Conservation (phyloP, 2,888 invertebrate species). For the Hymenopus coronatus region DNA sequence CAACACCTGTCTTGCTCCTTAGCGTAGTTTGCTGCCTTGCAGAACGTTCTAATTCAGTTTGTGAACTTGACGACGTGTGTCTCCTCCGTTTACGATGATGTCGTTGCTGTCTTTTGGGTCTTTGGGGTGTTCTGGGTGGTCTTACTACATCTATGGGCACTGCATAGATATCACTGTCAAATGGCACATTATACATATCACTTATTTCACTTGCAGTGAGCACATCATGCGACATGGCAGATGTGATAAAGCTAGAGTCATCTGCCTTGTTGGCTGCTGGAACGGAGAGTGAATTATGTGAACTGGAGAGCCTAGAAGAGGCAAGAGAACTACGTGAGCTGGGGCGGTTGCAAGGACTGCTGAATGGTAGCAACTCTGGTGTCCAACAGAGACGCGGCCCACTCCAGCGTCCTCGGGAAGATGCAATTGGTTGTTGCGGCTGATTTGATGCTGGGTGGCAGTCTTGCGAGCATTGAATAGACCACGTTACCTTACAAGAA, state of each 20-base stretch:
- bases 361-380: slow-evolving; percentile 54
- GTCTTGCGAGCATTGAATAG: slow-evolving; percentile 39
- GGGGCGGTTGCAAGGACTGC: slow-evolving; percentile 62
- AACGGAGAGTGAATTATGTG: slow-evolving; percentile 76
- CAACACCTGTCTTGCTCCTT: not conserved
- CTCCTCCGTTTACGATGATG: slow-evolving; percentile 47
- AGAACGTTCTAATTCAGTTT: slow-evolving; percentile 35
- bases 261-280: slow-evolving; percentile 71
- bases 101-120: slow-evolving; percentile 47
- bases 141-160: slow-evolving; percentile 79
- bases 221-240: slow-evolving; percentile 84
- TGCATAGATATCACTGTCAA: slow-evolving; percentile 84
- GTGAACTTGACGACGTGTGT: slow-evolving; percentile 52
- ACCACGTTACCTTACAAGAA: slow-evolving; percentile 45
- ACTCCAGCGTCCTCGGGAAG: slow-evolving; percentile 32
- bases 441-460: slow-evolving; percentile 35
- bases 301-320: slow-evolving; percentile 76
- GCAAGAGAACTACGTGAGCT: slow-evolving; percentile 74
- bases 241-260: slow-evolving; percentile 83
- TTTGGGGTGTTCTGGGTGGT: slow-evolving; percentile 53
- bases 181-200: slow-evolving; percentile 85
- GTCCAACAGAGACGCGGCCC: slow-evolving; percentile 51
- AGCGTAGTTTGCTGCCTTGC: slow-evolving; percentile 2
- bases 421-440: slow-evolving; percentile 15
- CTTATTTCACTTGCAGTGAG: slow-evolving; percentile 74